Conservation (phyloP, 2,113 vertebrate genomes). For the Probosciger aterrimus region DNA sequence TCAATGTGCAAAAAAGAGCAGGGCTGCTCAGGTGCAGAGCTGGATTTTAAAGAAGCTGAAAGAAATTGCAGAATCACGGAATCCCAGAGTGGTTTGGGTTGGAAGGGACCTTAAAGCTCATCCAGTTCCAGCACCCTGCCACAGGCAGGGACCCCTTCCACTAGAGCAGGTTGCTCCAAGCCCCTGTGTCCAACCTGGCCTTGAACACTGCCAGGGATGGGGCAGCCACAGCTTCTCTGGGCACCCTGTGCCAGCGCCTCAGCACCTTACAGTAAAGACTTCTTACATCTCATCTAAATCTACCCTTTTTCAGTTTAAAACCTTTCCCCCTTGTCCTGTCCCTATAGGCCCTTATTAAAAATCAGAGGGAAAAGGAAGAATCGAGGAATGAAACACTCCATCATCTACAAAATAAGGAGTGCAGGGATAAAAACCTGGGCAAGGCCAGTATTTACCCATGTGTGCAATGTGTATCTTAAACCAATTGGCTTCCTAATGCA, state of each 20-base stretch:
- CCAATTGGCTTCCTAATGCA: background rate
- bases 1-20: background rate
- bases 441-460: background rate
- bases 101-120: background rate
- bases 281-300: background rate
- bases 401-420: background rate
- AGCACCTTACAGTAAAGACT: background rate
- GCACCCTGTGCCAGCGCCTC: background rate
- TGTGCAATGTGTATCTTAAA: background rate
- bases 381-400: background rate
- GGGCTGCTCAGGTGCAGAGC: background rate
- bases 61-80: background rate
- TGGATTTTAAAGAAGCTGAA: background rate
- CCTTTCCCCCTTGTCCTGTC: background rate
- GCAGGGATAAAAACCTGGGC: background rate
- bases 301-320: background rate
- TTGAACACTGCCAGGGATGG: background rate
- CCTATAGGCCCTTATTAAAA: background rate
- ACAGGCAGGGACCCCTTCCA: background rate
- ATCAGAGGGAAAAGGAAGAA: background rate
- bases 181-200: background rate
- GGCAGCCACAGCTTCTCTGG: background rate
- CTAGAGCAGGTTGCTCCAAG: background rate
- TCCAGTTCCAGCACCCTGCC: background rate
- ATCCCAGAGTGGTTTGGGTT: background rate